A percentile compares a stretch with the other conserved stretches of the same genome.
Evolutionary conservation across 2,797 vertebrate genomes (phyloP).

Genomic region (Acrocephalus scirpaceus): DNA sequence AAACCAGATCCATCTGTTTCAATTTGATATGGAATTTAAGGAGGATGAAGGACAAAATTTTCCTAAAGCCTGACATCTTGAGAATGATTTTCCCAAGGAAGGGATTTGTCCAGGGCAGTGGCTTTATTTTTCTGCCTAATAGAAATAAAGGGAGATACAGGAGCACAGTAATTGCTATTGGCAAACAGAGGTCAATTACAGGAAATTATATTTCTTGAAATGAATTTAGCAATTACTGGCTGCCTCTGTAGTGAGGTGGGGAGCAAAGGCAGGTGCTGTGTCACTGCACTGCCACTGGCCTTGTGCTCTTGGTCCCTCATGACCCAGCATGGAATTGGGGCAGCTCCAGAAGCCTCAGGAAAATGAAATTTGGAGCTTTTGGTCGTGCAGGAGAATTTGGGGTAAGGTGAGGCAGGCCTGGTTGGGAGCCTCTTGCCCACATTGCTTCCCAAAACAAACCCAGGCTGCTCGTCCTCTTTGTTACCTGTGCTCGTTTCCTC

Average conservation of each 20-base stretch:
- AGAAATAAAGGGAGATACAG: neutral
- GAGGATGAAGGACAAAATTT: neutral
- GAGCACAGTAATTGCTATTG: neutral
- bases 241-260: neutral
- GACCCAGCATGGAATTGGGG: neutral
- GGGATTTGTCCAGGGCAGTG: neutral
- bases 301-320: fast-evolving
- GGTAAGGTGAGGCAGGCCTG: neutral
- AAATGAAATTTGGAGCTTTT: neutral
- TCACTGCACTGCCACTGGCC: neutral
- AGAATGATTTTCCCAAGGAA: neutral
- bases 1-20: neutral
- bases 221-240: neutral
- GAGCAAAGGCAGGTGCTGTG: neutral
- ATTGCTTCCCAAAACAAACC: neutral
- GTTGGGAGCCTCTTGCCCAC: neutral
- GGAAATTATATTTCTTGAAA: neutral
- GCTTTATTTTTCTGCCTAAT: neutral
- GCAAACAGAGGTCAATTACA: neutral
- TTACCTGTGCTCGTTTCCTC: neutral
- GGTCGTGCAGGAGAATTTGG: neutral
- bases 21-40: neutral
- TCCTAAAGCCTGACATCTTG: neutral
- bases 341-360: neutral
- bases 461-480: neutral